These are phyloP conservation scores for Gallinago jamesoni DNA, from an alignment of 2,113 vertebrate genomes.

Conservation along the genomic window DNA sequence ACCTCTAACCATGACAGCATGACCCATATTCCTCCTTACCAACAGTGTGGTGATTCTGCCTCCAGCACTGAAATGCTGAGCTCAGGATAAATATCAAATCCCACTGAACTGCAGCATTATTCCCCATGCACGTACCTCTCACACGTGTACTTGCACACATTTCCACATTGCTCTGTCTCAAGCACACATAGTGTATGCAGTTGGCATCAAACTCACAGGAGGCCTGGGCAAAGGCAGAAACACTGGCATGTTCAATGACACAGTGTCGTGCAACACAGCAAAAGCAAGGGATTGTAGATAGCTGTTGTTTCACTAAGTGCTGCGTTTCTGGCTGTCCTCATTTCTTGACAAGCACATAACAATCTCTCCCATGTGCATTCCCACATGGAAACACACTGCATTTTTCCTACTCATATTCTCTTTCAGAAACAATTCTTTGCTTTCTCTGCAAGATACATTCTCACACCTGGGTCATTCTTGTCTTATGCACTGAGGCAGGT, in stretches of 20 bases:
- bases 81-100: neutral
- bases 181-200: neutral
- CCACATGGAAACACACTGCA: neutral
- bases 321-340: rapidly evolving
- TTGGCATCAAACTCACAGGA: neutral
- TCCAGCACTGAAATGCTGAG: neutral
- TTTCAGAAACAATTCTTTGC: neutral
- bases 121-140: neutral
- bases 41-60: neutral
- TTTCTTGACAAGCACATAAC: neutral
- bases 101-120: neutral
- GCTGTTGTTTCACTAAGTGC: neutral
- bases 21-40: neutral
- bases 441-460: neutral
- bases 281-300: neutral
- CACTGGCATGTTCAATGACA: rapidly evolving
- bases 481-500: neutral
- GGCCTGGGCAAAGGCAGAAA: neutral
- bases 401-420: neutral
- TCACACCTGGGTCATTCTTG: neutral
- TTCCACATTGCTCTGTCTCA: neutral
- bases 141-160: neutral
- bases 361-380: neutral
- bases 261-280: neutral
- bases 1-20: neutral